Evolutionary conservation across 64 coral and sea anemone genomes (phyloP), one percentile per base, ranked within the genome.

Genomic region (Platygyra sinensis): DNA sequence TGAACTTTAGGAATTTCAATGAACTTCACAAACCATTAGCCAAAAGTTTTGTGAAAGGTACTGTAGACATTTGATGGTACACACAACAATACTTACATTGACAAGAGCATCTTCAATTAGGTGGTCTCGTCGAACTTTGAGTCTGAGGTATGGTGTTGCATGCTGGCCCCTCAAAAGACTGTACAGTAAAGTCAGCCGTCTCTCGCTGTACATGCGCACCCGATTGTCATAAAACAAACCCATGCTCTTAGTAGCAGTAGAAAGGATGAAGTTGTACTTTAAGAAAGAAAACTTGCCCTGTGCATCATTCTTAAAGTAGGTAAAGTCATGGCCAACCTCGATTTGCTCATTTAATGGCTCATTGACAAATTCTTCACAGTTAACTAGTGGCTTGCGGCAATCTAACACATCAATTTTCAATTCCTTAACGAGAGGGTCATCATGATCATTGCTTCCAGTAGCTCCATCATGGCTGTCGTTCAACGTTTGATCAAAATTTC

Each of bases 71-170:
- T 46, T 46, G 42, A 46, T 7, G 42, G 42, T 46, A 46, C 42
- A 46, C 54, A 57, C 54, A 57, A 57, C 54, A 57, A 57, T 90
- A 94, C 97, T 99, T 94, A 99, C 97, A 77, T 88, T 99, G 29
- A 99, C 94, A 38, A 99, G 91, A 51, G 97, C 97, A 89, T 99
- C 97, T 78, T 96, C 94, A 89, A 99, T 99, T 52, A 99, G 72
- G 75, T 95, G 90, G 79, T 99, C 94, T 78, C 97, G 87, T 24
- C 88, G 88, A 32, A 99, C 97, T 74, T 95, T 99, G 51, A 99
- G 77, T 72, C 91, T 92, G 52, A 99, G 86, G 83, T 93, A 99
- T 17, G 97, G 97, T 4, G 91, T 94, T 60, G 90, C 88, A 36
- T 95, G 97, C 20, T 99, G 94, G 42, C 94, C 89, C 36, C 91